These are phyloP conservation scores for Ardeotis arabs DNA, from an alignment of 2,113 vertebrate species.

Conservation along the genomic window DNA sequence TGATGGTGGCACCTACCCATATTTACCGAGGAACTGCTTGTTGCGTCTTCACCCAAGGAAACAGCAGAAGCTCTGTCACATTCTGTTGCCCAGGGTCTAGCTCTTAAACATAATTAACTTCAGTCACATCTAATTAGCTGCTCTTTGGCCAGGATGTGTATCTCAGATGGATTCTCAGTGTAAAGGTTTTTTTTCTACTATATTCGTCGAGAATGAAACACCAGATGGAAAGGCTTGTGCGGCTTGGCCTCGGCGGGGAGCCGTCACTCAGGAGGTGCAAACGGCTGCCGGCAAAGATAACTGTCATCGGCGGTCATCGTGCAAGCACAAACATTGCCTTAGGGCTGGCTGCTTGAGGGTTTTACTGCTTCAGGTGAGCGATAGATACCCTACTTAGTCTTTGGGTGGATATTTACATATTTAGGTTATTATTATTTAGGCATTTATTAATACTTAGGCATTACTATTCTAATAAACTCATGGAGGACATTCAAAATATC, in stretches of 20 bases:
- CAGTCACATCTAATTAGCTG: background rate
- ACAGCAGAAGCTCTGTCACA: background rate
- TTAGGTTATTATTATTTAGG: too few relatives aligned
- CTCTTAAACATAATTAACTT: background rate
- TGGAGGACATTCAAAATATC: background rate
- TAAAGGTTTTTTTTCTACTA: background rate
- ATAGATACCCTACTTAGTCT: background rate
- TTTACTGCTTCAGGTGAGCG: background rate
- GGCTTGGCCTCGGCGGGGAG: background rate
- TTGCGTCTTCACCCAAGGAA: background rate
- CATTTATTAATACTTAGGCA: background rate
- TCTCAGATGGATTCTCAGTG: background rate
- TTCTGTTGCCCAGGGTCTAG: background rate
- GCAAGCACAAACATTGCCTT: background rate
- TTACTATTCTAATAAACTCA: background rate
- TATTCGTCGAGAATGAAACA: background rate
- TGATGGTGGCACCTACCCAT: background rate
- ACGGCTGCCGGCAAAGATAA: background rate
- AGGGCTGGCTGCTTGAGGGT: background rate
- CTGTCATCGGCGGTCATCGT: rapidly evolving
- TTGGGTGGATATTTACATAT: background rate
- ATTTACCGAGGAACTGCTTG: background rate
- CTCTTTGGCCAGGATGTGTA: background rate
- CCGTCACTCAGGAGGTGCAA: background rate
- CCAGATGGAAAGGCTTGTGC: background rate